phyloP scores from a whole-genome alignment of 92 coral and sea anemone species.

The Isaurus tuberculatus region DNA sequence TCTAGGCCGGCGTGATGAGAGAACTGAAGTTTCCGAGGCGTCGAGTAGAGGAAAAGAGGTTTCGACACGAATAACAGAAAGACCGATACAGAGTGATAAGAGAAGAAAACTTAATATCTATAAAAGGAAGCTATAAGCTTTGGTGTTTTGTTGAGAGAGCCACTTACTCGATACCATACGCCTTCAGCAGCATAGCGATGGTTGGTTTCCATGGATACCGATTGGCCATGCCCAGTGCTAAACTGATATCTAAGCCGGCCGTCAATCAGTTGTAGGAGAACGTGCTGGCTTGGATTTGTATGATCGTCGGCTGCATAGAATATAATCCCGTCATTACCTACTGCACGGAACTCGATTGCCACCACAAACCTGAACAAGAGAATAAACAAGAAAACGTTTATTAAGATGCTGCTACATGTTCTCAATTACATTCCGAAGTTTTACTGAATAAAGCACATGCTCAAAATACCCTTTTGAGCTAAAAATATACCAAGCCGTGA shows the following conservation, averaged over 20 bases:
- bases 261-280: constrained; percentile 44
- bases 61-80: too few species aligned
- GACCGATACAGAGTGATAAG: too few species aligned
- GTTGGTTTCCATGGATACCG: constrained; percentile 33
- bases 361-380: constrained; percentile 36
- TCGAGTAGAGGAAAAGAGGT: too few species aligned
- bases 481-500: too few species aligned
- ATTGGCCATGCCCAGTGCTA: constrained; percentile 24
- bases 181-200: constrained; percentile 21
- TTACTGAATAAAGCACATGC: too few species aligned
- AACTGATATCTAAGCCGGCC: constrained; percentile 55
- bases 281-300: constrained; percentile 35
- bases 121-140: not conserved
- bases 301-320: constrained; percentile 50
- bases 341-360: constrained; percentile 45
- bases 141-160: too few species aligned
- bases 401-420: too few species aligned
- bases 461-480: too few species aligned
- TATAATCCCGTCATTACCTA: constrained; percentile 48
- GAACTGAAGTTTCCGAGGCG: too few species aligned
- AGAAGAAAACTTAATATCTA: too few species aligned
- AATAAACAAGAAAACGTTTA: not conserved
- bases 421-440: too few species aligned
- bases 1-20: too few species aligned
- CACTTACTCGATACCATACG: constrained; percentile 52